These are phyloP conservation scores for Eupithecia tripunctaria DNA, from an alignment of 2,888 invertebrate genomes.

Conservation along the genomic window DNA sequence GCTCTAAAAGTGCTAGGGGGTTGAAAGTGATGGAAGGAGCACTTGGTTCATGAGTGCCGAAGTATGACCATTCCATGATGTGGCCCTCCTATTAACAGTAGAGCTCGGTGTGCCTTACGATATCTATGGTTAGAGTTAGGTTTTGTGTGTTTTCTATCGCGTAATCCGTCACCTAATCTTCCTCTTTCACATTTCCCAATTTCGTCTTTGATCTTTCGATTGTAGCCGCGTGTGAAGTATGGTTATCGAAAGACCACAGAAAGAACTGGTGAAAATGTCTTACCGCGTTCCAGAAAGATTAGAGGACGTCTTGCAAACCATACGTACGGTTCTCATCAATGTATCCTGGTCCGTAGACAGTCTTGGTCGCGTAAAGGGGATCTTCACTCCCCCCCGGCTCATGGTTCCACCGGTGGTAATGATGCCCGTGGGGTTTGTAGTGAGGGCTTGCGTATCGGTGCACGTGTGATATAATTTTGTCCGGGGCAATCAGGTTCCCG, in stretches of 20 bases:
- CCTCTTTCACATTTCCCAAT: slow-evolving; percentile 28
- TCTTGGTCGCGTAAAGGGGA: slow-evolving; percentile 83
- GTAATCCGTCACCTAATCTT: slow-evolving; percentile 65
- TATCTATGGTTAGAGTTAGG: slow-evolving; percentile 82
- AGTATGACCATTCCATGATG: slow-evolving; percentile 52
- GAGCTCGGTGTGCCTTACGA: slow-evolving; percentile 77
- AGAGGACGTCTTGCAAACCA: slow-evolving; percentile 56
- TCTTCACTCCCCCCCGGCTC: slow-evolving; percentile 82
- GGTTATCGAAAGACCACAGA: slow-evolving; percentile 5
- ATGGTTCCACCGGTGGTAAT: slow-evolving; percentile 81
- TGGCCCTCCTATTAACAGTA: slow-evolving; percentile 63
- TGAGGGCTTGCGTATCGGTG: slow-evolving; percentile 82
- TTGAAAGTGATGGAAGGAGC: slow-evolving; percentile 58
- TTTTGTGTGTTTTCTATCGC: slow-evolving; percentile 58
- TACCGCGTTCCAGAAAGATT: slow-evolving; percentile 46
- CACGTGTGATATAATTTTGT: slow-evolving; percentile 81
- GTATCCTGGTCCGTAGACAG: slow-evolving; percentile 82
- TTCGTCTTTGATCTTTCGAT: slow-evolving; percentile 13
- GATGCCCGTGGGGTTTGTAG: slow-evolving; percentile 80
- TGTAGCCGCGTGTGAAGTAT: slow-evolving; percentile 7
- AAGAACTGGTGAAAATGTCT: slow-evolving; percentile 15
- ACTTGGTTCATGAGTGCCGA: slow-evolving; percentile 50
- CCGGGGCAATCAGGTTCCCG: slow-evolving; percentile 80
- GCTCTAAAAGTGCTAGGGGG: slow-evolving; percentile 57
- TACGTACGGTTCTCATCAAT: slow-evolving; percentile 84